A percentile compares a stretch with the other conserved stretches of the same genome.
Evolutionary conservation across 2,113 vertebrate genomes (phyloP).

Genomic region (Phalacrocorax pelagicus): DNA sequence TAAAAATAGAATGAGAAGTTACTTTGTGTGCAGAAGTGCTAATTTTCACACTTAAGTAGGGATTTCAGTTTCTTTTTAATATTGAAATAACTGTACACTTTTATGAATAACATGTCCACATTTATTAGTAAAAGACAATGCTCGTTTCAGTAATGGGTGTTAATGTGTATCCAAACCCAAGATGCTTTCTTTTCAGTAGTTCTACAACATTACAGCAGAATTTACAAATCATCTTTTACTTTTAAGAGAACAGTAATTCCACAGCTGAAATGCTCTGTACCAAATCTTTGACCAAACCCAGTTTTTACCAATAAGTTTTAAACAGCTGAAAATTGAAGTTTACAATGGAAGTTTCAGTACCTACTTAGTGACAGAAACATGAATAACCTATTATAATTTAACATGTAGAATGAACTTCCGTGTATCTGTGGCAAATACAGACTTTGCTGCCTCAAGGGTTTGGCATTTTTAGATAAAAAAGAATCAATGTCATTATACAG

Average conservation of each 20-base stretch:
- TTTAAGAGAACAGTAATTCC: background rate
- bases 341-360: slow-evolving; percentile 9
- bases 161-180: background rate
- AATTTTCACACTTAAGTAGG: background rate
- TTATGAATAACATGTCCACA: background rate
- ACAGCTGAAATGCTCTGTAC: background rate
- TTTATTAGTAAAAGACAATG: background rate
- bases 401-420: slow-evolving; percentile 60
- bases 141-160: background rate
- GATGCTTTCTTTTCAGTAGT: background rate
- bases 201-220: background rate
- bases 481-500: slow-evolving; percentile 83
- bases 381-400: slow-evolving; percentile 57
- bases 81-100: background rate
- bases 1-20: background rate
- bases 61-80: background rate
- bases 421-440: slow-evolving; percentile 69
- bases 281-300: background rate
- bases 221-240: background rate
- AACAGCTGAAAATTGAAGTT: slow-evolving; percentile 59
- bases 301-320: slow-evolving; percentile 15
- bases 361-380: slow-evolving; percentile 24
- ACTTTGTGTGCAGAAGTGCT: background rate
- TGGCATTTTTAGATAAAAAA: slow-evolving; percentile 86
- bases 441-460: slow-evolving; percentile 70